phyloP scores from a whole-genome alignment of 2,113 vertebrate genomes.

The Laticauda colubrina region DNA sequence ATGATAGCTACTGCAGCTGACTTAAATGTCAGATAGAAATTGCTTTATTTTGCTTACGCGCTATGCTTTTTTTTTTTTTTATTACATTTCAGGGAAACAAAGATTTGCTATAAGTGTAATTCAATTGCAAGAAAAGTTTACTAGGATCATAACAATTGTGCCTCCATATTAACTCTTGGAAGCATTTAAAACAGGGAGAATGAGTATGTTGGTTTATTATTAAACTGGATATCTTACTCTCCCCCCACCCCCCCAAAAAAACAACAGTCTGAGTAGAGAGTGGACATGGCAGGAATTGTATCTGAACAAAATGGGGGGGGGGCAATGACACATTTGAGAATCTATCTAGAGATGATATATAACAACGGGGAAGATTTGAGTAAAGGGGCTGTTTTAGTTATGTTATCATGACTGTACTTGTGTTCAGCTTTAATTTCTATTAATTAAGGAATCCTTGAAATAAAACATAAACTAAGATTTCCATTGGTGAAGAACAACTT shows the following conservation, averaged over 20 bases:
- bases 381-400: background rate
- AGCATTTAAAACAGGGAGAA: background rate
- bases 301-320: background rate
- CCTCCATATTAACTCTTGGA: background rate
- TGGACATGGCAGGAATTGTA: background rate
- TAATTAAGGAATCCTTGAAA: background rate
- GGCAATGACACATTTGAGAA: background rate
- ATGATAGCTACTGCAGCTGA: slow-evolving; percentile 30
- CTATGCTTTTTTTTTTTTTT: slow-evolving; percentile 23
- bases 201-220: background rate
- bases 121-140: slow-evolving; percentile 6
- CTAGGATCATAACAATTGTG: background rate
- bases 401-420: background rate
- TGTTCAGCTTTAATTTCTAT: background rate
- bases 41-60: slow-evolving; percentile 34
- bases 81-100: slow-evolving; percentile 26
- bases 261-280: background rate
- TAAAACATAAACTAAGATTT: background rate
- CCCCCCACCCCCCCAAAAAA: background rate
- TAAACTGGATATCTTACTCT: background rate
- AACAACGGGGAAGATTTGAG: background rate
- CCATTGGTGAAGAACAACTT: background rate
- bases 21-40: slow-evolving; percentile 38
- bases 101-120: slow-evolving; percentile 32
- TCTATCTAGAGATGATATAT: background rate